Conservation (phyloP, 2,113 vertebrate genomes). For the Crotalus horridus region DNA sequence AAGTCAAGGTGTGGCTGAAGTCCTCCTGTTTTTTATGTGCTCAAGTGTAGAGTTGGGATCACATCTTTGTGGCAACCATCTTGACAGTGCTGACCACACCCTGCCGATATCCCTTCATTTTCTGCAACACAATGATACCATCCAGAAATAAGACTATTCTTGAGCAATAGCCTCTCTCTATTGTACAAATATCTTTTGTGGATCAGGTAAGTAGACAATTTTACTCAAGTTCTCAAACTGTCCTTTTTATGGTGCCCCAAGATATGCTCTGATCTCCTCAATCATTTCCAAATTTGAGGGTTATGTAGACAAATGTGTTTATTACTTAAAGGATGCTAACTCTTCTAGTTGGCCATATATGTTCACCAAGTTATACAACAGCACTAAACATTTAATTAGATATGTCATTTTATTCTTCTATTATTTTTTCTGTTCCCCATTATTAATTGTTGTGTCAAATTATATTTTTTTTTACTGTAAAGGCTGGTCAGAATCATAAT, state of each 20-base stretch:
- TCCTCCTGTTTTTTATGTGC: neutral
- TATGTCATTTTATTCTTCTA: neutral
- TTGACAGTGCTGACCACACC: neutral
- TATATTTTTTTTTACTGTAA: neutral
- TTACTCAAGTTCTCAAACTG: neutral
- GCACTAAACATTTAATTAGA: neutral
- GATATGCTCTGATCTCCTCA: neutral
- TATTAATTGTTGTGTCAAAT: neutral
- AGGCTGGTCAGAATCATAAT: neutral
- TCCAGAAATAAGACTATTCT: neutral
- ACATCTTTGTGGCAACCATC: neutral
- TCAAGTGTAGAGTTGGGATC: neutral
- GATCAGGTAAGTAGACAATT: neutral
- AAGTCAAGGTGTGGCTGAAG: neutral
- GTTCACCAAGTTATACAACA: neutral
- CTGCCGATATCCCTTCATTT: neutral
- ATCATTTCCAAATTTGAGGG: neutral
- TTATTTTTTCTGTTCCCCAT: neutral
- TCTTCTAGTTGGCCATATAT: neutral
- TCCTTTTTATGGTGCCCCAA: neutral
- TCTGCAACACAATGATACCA: neutral
- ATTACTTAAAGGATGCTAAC: neutral
- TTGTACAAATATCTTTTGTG: too few relatives aligned
- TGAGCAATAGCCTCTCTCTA: too few relatives aligned
- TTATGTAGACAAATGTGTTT: neutral